Percentiles rank a stretch among this genome's conserved stretches.
phyloP scores from a whole-genome alignment of 2,888 invertebrate species.

The Clunio marinus region DNA sequence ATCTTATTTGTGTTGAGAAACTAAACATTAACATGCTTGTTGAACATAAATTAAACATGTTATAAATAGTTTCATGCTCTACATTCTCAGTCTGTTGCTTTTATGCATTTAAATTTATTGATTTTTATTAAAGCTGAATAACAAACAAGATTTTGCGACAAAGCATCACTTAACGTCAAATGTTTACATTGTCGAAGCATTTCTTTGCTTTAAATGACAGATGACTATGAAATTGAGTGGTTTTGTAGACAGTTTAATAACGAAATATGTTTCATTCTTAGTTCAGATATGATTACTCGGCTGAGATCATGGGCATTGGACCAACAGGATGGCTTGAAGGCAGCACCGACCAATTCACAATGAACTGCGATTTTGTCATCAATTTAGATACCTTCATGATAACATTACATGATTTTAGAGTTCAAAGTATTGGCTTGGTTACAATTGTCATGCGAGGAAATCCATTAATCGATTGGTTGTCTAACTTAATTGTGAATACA shows the following conservation, averaged over 20 bases:
- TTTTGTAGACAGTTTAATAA: too few relatives aligned
- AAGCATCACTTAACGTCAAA: too few relatives aligned
- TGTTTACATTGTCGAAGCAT: too few relatives aligned
- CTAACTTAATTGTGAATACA: background rate
- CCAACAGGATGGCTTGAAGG: constrained; percentile 12
- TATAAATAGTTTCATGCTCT: background rate
- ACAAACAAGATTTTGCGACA: background rate
- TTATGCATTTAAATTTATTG: constrained; percentile 20
- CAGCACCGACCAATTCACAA: background rate
- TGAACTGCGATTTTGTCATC: background rate
- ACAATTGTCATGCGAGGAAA: background rate
- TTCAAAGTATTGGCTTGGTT: background rate
- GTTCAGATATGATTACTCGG: background rate
- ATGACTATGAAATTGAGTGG: too few relatives aligned
- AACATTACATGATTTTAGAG: background rate
- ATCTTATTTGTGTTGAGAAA: constrained; percentile 1
- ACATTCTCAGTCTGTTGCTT: constrained; percentile 28
- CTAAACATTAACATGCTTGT: constrained; percentile 33
- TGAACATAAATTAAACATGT: constrained; percentile 39
- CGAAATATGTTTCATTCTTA: too few relatives aligned
- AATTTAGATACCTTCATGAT: background rate
- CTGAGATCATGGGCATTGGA: background rate
- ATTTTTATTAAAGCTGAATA: constrained; percentile 11
- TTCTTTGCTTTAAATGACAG: too few relatives aligned
- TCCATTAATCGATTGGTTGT: background rate